These are phyloP conservation scores for Pogonognathellus flavescens DNA, from an alignment of 1,140 invertebrate species.

Conservation along the genomic window DNA sequence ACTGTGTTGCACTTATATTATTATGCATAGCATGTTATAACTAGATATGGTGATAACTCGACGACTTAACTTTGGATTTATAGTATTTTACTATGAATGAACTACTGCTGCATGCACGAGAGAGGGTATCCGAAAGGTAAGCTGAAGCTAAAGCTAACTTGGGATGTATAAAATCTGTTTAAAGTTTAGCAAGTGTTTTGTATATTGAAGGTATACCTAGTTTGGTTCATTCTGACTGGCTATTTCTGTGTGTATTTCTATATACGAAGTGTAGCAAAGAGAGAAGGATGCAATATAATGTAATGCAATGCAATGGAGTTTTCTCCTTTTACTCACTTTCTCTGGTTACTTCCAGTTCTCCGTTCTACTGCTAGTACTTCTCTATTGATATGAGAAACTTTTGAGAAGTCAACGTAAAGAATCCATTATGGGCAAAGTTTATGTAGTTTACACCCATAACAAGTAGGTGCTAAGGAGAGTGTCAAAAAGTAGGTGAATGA, in stretches of 20 bases:
- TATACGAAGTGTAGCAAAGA: conserved; percentile 6
- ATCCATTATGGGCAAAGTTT: conserved; percentile 60
- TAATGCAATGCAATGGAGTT: conserved; percentile 32
- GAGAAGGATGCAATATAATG: conserved; percentile 18
- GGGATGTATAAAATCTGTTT: conserved; percentile 44
- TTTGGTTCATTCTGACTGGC: background rate
- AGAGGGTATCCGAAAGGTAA: background rate
- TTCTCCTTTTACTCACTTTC: background rate
- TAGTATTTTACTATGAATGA: conserved; percentile 3
- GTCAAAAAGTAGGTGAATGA: conserved; percentile 63
- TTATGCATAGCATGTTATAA: background rate
- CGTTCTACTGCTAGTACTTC: no score
- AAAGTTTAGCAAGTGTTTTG: conserved; percentile 21
- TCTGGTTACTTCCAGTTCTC: no score
- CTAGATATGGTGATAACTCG: background rate
- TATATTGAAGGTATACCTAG: conserved; percentile 1
- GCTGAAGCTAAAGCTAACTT: background rate
- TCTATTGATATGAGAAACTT: conserved; percentile 56
- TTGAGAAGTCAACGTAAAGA: conserved; percentile 56
- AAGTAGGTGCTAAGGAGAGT: conserved; percentile 59
- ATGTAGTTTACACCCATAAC: conserved; percentile 62
- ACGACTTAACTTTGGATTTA: conserved; percentile 25
- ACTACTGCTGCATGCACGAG: background rate
- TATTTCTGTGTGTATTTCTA: background rate
- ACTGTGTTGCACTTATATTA: background rate